Evolutionary conservation across 2,888 invertebrate species (phyloP).

Genomic region (Altica lythri): DNA sequence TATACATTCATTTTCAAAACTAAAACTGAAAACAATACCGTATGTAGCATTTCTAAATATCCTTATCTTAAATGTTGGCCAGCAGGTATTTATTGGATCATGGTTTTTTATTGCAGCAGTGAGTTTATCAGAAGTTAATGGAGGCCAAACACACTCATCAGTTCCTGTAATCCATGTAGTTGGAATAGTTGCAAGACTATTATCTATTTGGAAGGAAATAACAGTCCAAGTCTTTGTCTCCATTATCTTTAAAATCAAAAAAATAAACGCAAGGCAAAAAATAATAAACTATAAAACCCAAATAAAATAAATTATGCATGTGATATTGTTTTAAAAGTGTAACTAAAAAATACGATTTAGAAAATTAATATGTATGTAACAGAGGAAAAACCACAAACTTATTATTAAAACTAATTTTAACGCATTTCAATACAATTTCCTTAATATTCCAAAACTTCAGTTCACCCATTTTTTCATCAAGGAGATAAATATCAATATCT

Average conservation of each 20-base stretch:
- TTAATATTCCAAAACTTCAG: conserved; percentile 15
- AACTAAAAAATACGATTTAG: conserved; percentile 7
- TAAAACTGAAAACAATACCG: conserved; percentile 6
- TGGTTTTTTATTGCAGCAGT: conserved; percentile 7
- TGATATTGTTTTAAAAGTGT: conserved; percentile 3
- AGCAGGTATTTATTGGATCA: conserved; percentile 2
- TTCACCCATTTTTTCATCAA: conserved; percentile 13
- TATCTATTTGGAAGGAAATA: conserved; percentile 2
- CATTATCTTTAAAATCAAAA: conserved; percentile 3
- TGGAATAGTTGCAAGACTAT: conserved; percentile 3
- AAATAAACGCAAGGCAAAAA: not conserved
- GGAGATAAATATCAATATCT: conserved; percentile 12
- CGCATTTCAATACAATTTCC: conserved; percentile 13
- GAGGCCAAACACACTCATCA: conserved; percentile 5
- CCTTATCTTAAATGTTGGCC: conserved; percentile 8
- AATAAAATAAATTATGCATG: conserved; percentile 6
- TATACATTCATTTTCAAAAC: conserved; percentile 6
- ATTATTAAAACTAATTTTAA: conserved; percentile 14
- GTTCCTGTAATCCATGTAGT: conserved; percentile 11
- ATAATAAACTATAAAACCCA: not conserved
- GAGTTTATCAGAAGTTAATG: conserved; percentile 1
- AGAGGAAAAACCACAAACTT: conserved; percentile 12
- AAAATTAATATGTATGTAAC: conserved; percentile 10
- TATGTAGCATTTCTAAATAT: conserved; percentile 15
- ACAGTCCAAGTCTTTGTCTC: conserved; percentile 4